Base-by-base conservation (phyloP, 2,113 vertebrate genomes). In the Megalops atlanticus region DNA sequence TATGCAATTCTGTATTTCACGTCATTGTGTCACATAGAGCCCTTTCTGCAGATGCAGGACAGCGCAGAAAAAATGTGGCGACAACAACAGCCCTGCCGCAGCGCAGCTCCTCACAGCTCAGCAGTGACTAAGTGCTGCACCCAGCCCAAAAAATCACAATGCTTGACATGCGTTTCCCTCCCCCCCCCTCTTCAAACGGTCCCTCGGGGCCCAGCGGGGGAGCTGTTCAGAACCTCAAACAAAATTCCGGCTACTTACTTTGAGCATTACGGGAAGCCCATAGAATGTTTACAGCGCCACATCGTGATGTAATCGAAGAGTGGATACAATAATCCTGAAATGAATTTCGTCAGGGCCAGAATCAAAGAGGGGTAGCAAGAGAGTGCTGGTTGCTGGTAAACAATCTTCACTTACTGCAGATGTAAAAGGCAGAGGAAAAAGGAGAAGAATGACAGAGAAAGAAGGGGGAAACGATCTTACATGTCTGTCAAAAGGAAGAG, bases 401-500 rank as follows among this genome's bases (percentile, higher is more conserved):
- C 58, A 85, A 74, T 71, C 31, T 76, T 84, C 83, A 79, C 38
- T n/a, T 33, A 45, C 68, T 39, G 81, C 39, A 38, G 54, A 82
- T 82, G 72, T 71, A 47, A 79, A 70, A 27, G 2, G 8, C 64
- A 83, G 79, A 88, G 77, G 77, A 77, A 52, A 80, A 83, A 68
- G 33, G 47, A 35, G 43, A 72, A 64, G n/a, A n/a, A 24, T 4
- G 80, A 39, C 77, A 79, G 72, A 78, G 47, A 40, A 74, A n/a
- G n/a, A n/a, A n/a, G n/a, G n/a, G 49, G 84, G 83, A 36, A 58
- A 35, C 41, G 68, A 80, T 64, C 71, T 68, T 45, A 82, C 81
- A 87, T 77, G 83, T 18, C 36, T 80, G 80, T 88, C 83, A 88
- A 80, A 87, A 80, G 74, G 21, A 77, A 73, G 18, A 73, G 18